These are phyloP conservation scores for Hemicrepidius hirtus DNA, from an alignment of 2,888 invertebrate species.

Conservation along the genomic window DNA sequence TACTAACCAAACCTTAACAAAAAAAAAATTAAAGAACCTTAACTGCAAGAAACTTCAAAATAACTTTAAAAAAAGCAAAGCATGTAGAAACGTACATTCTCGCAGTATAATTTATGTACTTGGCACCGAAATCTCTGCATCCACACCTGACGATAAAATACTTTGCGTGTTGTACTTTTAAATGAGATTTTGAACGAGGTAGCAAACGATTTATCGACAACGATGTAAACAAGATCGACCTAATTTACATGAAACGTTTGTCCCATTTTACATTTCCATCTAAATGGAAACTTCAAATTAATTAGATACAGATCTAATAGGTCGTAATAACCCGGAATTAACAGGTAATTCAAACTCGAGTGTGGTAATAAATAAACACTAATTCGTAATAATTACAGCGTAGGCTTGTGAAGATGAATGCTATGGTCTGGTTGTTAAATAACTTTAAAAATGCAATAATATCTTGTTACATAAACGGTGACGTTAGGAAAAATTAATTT, in stretches of 20 bases:
- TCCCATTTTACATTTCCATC: not conserved
- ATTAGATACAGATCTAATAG: constrained; percentile 4
- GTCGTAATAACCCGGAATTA: not conserved
- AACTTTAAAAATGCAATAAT: constrained; percentile 4
- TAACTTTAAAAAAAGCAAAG: too few species aligned
- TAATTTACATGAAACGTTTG: not conserved
- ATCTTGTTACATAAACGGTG: not conserved
- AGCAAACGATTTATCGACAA: not conserved
- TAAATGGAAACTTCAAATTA: not conserved
- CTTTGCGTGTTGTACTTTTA: not conserved
- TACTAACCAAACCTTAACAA: too few species aligned
- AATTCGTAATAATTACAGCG: not conserved
- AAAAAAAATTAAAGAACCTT: too few species aligned
- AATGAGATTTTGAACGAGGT: constrained; percentile 11
- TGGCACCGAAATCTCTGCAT: constrained; percentile 4
- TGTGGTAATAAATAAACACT: constrained; percentile 10
- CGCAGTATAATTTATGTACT: not conserved
- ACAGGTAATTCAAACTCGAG: constrained; percentile 7
- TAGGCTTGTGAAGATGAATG: constrained; percentile 1
- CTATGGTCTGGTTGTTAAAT: not conserved
- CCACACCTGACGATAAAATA: constrained; percentile 6
- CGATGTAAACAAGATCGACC: constrained; percentile 2
- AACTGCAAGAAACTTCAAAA: too few species aligned
- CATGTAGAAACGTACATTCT: not conserved
- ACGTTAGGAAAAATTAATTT: not conserved